Conservation (phyloP, 2,797 vertebrate genomes). For the Notoglanidium macrostoma region DNA sequence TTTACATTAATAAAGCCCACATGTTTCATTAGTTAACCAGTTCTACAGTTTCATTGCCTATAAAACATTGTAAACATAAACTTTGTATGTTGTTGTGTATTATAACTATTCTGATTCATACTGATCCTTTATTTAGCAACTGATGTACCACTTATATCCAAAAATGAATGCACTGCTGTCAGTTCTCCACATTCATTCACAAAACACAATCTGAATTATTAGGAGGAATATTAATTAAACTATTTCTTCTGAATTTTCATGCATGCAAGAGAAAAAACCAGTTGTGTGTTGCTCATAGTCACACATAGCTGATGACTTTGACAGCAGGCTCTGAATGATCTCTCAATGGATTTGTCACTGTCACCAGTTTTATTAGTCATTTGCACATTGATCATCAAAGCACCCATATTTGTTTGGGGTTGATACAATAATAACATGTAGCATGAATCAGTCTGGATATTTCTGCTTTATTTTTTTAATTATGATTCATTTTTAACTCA, state of each 20-base stretch:
- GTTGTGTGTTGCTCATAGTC: constrained; percentile 26
- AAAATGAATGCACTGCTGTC: not conserved
- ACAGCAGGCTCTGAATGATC: not conserved
- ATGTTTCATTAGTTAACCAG: not conserved
- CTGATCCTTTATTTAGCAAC: not conserved
- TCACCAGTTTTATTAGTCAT: constrained; percentile 9
- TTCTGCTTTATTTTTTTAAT: not conserved
- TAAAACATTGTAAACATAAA: not conserved
- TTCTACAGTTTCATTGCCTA: not conserved
- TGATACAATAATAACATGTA: not conserved
- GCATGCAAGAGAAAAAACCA: not conserved
- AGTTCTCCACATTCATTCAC: not conserved
- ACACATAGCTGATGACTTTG: constrained; percentile 2
- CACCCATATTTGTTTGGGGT: not conserved
- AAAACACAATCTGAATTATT: constrained; percentile 13
- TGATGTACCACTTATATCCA: not conserved
- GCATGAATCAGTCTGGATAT: constrained; percentile 1
- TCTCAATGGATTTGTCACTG: not conserved
- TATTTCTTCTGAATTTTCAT: not conserved
- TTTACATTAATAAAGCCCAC: not conserved
- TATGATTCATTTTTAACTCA: not conserved
- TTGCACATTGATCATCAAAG: not conserved
- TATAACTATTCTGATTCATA: constrained; percentile 4
- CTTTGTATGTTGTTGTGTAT: not conserved
- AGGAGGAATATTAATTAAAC: constrained; percentile 1